phyloP scores from a whole-genome alignment of 2,888 invertebrate species.

The Beris chalybata region DNA sequence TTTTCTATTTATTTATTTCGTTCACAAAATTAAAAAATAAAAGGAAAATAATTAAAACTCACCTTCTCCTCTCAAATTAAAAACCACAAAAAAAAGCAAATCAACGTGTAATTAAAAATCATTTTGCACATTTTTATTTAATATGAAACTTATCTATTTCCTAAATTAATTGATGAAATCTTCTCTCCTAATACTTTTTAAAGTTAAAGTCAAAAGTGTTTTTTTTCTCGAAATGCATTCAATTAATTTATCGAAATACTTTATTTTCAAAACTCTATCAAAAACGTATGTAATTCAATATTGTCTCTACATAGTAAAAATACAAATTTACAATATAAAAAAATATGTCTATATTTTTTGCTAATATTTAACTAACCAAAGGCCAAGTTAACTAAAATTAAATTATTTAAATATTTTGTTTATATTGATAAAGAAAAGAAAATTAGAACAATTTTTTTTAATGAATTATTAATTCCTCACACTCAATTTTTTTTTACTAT shows the following conservation, averaged over 20 bases:
- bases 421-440: conserved; percentile 16
- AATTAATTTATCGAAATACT: too few species aligned
- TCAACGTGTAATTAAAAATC: conserved; percentile 16
- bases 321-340: conserved; percentile 30
- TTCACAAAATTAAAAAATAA: conserved; percentile 6
- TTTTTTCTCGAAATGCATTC: too few species aligned
- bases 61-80: conserved; percentile 36
- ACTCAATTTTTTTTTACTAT: neutral
- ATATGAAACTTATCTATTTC: conserved; percentile 40
- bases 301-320: conserved; percentile 25
- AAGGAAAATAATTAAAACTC: conserved; percentile 23
- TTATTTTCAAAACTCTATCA: neutral
- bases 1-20: conserved; percentile 28
- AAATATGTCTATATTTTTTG: conserved; percentile 38
- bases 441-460: neutral
- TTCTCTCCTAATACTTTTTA: conserved; percentile 44
- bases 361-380: conserved; percentile 57
- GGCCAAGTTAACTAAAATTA: conserved; percentile 57
- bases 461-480: neutral
- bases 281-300: conserved; percentile 27
- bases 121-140: conserved; percentile 28
- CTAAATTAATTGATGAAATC: conserved; percentile 43
- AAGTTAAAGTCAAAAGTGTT: too few species aligned
- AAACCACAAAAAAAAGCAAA: conserved; percentile 40
- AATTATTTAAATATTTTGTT: conserved; percentile 24